Percentiles rank a stretch among this genome's conserved stretches.
These are phyloP conservation scores for Nasonovia ribisnigri DNA, from an alignment of 2,888 invertebrate genomes.

Conservation along the genomic window DNA sequence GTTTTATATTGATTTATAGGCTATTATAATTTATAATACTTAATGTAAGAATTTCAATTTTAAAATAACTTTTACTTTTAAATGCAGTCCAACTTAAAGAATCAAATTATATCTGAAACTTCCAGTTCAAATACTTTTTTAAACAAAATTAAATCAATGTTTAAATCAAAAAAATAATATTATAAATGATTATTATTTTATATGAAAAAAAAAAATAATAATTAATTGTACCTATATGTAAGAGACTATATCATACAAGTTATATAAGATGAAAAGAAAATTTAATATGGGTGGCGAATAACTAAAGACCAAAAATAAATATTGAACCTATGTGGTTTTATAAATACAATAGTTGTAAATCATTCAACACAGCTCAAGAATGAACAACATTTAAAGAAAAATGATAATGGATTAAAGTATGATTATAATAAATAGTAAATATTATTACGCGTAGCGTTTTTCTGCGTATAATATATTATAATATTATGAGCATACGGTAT, in stretches of 20 bases:
- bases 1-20: neutral
- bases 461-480: too few relatives aligned
- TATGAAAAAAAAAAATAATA: neutral
- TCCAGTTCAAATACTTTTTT: neutral
- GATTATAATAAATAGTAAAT: too few relatives aligned
- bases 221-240: neutral
- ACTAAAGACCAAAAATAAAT: too few relatives aligned
- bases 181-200: neutral
- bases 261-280: too few relatives aligned
- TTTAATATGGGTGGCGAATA: too few relatives aligned
- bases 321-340: too few relatives aligned
- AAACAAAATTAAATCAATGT: neutral
- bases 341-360: too few relatives aligned
- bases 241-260: neutral
- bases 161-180: neutral
- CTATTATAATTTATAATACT: conserved; percentile 10
- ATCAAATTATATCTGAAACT: neutral
- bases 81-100: neutral
- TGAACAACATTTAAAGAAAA: too few relatives aligned
- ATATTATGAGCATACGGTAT: too few relatives aligned
- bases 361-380: too few relatives aligned
- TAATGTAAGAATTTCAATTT: neutral
- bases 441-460: too few relatives aligned
- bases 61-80: neutral
- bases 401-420: too few relatives aligned